Percentiles rank a stretch among this genome's conserved stretches.
Evolutionary conservation across 1,140 invertebrate genomes (phyloP).

Genomic region (Copidosoma floridanum): DNA sequence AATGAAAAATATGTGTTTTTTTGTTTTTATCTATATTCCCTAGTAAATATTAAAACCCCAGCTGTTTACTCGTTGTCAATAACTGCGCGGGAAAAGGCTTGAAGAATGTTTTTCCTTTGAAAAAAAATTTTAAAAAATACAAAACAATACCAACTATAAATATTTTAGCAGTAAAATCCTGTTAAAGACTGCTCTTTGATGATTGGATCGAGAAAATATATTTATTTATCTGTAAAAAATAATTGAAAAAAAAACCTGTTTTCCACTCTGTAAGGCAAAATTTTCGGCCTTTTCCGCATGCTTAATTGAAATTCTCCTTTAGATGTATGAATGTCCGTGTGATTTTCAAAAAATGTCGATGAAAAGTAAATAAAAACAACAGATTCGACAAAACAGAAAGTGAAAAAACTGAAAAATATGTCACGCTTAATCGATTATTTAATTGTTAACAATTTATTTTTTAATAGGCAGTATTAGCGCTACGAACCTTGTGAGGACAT

Average conservation of each 20-base stretch:
- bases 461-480: not conserved
- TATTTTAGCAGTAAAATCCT: not conserved
- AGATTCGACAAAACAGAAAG: too few relatives aligned
- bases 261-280: not conserved
- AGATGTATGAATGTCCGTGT: too few relatives aligned
- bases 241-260: not conserved
- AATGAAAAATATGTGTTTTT: not conserved
- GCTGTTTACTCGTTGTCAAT: not conserved
- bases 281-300: conserved; percentile 16
- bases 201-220: too few relatives aligned
- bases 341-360: not conserved
- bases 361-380: not conserved
- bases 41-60: not conserved
- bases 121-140: too few relatives aligned
- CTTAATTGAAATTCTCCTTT: not conserved
- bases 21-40: not conserved
- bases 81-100: conserved; percentile 5
- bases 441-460: not conserved
- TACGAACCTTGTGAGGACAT: not conserved
- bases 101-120: too few relatives aligned
- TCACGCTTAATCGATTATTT: not conserved
- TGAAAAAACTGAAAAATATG: too few relatives aligned
- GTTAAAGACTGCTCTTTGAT: conserved; percentile 1
- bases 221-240: too few relatives aligned
- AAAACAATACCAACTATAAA: too few relatives aligned